These are phyloP conservation scores for Crocuta crocuta DNA, from an alignment of 2,113 vertebrate species.

Conservation along the genomic window DNA sequence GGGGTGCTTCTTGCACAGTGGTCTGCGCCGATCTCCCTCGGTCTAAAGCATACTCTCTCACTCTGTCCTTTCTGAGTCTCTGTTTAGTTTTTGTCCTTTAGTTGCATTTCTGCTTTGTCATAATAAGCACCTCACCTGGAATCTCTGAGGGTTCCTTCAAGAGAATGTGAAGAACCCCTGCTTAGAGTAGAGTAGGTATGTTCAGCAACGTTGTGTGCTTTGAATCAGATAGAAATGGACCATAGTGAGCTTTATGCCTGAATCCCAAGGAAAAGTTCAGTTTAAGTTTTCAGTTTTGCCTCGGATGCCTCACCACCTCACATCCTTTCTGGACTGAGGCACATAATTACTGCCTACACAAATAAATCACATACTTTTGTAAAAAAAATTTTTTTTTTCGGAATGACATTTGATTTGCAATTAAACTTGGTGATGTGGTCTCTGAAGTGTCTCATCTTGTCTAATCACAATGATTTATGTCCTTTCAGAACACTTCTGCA, in stretches of 20 bases:
- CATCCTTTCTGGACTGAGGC: background rate
- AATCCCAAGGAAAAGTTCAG: conserved; percentile 22
- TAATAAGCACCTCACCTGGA: background rate
- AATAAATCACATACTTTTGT: conserved; percentile 59
- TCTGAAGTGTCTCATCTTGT: conserved; percentile 14
- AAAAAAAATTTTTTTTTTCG: background rate
- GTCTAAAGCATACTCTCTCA: background rate
- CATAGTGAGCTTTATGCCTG: background rate
- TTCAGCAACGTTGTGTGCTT: background rate
- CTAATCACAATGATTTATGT: conserved; percentile 41
- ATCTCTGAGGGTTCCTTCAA: background rate
- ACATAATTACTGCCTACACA: conserved; percentile 55
- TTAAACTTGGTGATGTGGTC: conserved; percentile 14
- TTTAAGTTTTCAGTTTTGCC: conserved; percentile 38
- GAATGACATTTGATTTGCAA: conserved; percentile 62
- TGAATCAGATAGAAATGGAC: background rate
- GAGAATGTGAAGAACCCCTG: background rate
- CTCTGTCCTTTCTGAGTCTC: background rate
- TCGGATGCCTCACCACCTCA: background rate
- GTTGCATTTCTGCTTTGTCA: background rate
- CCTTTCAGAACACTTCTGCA: background rate
- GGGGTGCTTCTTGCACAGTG: background rate
- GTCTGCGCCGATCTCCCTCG: background rate
- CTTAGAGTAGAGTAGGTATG: background rate
- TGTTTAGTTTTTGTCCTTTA: background rate